phyloP scores from a whole-genome alignment of 2,797 vertebrate genomes.

The Sphenodon punctatus region DNA sequence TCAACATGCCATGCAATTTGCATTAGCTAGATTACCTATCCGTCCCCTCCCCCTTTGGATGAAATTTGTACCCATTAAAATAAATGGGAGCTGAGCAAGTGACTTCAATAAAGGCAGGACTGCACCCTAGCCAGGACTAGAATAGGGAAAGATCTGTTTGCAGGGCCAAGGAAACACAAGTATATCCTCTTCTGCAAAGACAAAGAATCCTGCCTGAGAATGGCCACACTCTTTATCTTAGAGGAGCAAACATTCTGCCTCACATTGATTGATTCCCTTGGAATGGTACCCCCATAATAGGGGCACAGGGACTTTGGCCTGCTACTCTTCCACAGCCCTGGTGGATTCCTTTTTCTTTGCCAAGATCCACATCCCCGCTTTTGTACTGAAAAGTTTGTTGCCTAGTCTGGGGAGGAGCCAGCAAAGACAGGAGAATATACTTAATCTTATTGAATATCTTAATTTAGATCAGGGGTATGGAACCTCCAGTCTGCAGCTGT shows the following conservation, averaged over 20 bases:
- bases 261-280: neutral
- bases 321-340: too few species aligned
- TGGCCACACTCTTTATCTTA: neutral
- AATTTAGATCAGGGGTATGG: too few species aligned
- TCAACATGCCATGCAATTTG: accelerated
- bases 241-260: neutral
- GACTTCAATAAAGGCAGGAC: too few species aligned
- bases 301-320: too few species aligned
- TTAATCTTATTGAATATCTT: too few species aligned
- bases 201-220: neutral
- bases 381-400: neutral
- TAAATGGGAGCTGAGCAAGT: too few species aligned
- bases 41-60: too few species aligned
- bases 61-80: too few species aligned
- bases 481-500: too few species aligned
- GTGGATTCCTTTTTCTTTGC: neutral
- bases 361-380: neutral
- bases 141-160: constrained; percentile 2
- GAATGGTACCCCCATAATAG: neutral
- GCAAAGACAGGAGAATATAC: too few species aligned
- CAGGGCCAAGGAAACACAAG: too few species aligned
- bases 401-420: neutral
- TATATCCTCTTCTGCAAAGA: too few species aligned
- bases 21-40: neutral
- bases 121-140: neutral